Base-by-base conservation (phyloP, 2,113 vertebrate species). In the Cavia porcellus region DNA sequence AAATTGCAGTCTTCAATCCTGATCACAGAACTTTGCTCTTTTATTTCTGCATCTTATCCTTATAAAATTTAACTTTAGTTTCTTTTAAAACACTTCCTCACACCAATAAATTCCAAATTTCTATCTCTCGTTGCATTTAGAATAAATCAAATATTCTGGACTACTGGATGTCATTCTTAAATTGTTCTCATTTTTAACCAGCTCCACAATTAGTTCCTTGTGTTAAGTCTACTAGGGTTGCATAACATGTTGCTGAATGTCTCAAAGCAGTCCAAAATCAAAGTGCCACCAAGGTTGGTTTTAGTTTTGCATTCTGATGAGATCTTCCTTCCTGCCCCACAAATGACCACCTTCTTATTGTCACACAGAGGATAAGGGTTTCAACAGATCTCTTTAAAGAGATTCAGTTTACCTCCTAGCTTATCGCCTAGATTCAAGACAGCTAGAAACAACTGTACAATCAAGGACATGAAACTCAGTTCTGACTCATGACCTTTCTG, bases 1-100 rank as follows among this genome's bases (percentile, higher is more conserved):
- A 86, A 61, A 79, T 70, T 70, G 22, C 30, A 86, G 4, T 47
- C n/a, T 68, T 81, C 19, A 25, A 80, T 52, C 42, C 93, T 28
- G 7, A 15, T 45, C 72, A 66, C 35, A 81, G 19, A 86, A 13
- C 7, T 11, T 55, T 70, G 59, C 19, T 81, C 74, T 32, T 80
- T 90, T 52, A 62, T 86, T 28, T 14, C 45, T 57, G 50, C 17
- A 62, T 19, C 79, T 42, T 59, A 30, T 35, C 42, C 25, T 61
- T 38, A 80, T 35, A 47, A 62, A 81, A 79, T n/a, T 45, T 87
- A 87, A 92, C 81, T 88, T 82, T 88, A 30, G n/a, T 88, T 24
- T 38, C 3, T 22, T 95, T 86, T 42, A 50, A 72, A 72, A 35
- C 35, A 74, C 45, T 92, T 83, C 70, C 7, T 72, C n/a, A 17